phyloP scores from a whole-genome alignment of 1,140 invertebrate species.

The honey bee (Apis mellifera) region Amel_HAv3.1 CM009941.2:133001-133500 shows the following conservation, averaged over 20 bases:
- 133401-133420: slow-evolving; percentile 61
- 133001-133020: slow-evolving; percentile 22
- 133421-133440: slow-evolving; percentile 59
- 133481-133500: too few species aligned
- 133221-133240: too few species aligned
- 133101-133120: too few species aligned
- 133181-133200: too few species aligned
- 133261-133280: slow-evolving; percentile 26
- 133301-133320: too few species aligned
- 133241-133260: too few species aligned
- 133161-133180: too few species aligned
- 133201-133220: too few species aligned
- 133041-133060: not conserved
- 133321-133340: slow-evolving; percentile 58
- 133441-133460: slow-evolving; percentile 61
- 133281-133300: not conserved
- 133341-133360: slow-evolving; percentile 58
- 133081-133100: too few species aligned
- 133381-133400: slow-evolving; percentile 49
- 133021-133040: slow-evolving; percentile 5
- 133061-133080: not conserved
- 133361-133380: slow-evolving; percentile 47
- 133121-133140: too few species aligned
- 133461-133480: slow-evolving; percentile 8
- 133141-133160: too few species aligned